Evolutionary conservation across 2,888 invertebrate species (phyloP), one percentile per base, ranked within the genome.

Genomic region (Archips xylosteana): DNA sequence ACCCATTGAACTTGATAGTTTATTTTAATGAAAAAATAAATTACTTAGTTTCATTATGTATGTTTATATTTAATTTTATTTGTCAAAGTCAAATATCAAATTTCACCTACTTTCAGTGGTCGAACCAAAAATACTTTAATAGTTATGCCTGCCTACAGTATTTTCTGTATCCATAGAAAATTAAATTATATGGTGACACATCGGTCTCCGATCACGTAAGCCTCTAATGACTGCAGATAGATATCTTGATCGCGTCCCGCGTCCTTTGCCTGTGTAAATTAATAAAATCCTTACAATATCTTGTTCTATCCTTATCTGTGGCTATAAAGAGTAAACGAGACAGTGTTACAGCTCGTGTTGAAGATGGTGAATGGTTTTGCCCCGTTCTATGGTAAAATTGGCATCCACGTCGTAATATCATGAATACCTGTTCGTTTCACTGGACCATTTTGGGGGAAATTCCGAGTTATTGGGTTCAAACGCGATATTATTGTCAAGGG

Each of bases 361-460:
- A 15, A 15, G 13, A 42, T 4, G 12, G 15, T 54, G 54, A 61
- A 42, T 60, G 6, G 15, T 42, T 36, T n/a, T n/a, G 36, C 2
- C 13, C n/a, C 62, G 62, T 62, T 42, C 6, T 15, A 23, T n/a
- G n/a, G 34, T 60, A 60, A 60, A 36, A 60, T 36, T 36, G n/a
- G 36, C n/a, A 42, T 62, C 39, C 61, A 10, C 15, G 13, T 9
- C 61, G 42, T 42, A 8, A 15, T 32, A 32, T 12, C 57, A 12
- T 60, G 60, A 60, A 62, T 62, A 42, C 62, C 62, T 23, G 15
- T 10, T 39, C 60, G 60, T 61, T 36, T 61, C 39, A 9, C 12
- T 0, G 13, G 39, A 15, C 60, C 39, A 3, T 61, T 61, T 59
- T 12, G 57, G n/a, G n/a, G 39, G 39, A 2, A 39, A 39, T 36